These are phyloP conservation scores for Idaea straminata DNA, from an alignment of 2,888 invertebrate genomes.

Conservation along the genomic window DNA sequence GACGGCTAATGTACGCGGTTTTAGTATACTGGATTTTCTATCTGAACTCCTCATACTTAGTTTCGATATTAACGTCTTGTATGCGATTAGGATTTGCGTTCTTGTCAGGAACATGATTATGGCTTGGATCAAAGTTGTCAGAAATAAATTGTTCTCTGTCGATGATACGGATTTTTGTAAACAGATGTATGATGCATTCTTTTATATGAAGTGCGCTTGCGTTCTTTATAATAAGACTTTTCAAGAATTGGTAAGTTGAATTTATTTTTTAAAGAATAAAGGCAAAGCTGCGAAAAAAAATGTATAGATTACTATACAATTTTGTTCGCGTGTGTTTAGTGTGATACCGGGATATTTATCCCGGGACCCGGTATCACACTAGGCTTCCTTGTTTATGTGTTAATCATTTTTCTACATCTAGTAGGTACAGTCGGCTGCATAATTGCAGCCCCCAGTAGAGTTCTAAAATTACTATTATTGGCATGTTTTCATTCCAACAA, in stretches of 20 bases:
- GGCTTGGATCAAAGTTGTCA: neutral
- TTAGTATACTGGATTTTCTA: neutral
- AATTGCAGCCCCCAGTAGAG: too few species aligned
- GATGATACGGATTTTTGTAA: neutral
- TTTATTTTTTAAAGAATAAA: neutral
- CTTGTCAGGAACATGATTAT: neutral
- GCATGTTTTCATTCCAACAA: too few species aligned
- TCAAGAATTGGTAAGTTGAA: neutral
- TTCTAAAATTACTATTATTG: too few species aligned
- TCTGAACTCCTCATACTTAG: neutral
- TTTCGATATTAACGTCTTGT: neutral
- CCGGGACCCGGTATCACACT: too few species aligned
- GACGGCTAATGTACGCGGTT: neutral
- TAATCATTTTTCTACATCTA: too few species aligned
- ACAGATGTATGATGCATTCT: neutral
- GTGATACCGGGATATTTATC: too few species aligned
- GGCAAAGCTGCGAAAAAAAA: too few species aligned
- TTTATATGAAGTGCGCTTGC: neutral
- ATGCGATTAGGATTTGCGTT: neutral
- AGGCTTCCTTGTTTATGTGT: too few species aligned
- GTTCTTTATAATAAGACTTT: neutral
- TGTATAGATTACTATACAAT: too few species aligned
- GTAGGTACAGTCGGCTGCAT: too few species aligned
- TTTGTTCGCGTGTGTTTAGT: too few species aligned
- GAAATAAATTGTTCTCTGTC: neutral